Percentiles rank a stretch among this genome's conserved stretches.
Evolutionary conservation across 2,113 vertebrate species (phyloP).

Genomic region (Thalassoma bifasciatum): DNA sequence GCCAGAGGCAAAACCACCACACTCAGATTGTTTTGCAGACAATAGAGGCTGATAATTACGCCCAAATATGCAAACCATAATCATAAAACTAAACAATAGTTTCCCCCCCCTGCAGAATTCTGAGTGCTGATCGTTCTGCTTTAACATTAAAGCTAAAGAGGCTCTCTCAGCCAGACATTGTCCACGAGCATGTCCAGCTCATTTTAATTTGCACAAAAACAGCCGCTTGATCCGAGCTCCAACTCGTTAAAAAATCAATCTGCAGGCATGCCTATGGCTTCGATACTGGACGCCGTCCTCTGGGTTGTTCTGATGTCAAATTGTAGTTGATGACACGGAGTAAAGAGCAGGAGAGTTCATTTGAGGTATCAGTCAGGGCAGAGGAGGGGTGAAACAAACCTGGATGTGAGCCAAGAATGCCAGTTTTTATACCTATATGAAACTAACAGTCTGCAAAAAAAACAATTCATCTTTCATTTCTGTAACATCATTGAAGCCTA

Average conservation of each 20-base stretch:
- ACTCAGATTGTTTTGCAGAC: background rate
- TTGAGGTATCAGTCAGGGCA: background rate
- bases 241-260: background rate
- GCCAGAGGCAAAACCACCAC: background rate
- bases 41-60: background rate
- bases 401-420: too few relatives aligned
- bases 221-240: background rate
- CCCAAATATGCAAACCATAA: slow-evolving; percentile 5
- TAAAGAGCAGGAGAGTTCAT: background rate
- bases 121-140: slow-evolving; percentile 1
- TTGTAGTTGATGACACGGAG: background rate
- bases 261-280: background rate
- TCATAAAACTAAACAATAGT: background rate
- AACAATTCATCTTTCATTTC: too few relatives aligned
- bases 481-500: too few relatives aligned
- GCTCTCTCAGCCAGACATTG: background rate
- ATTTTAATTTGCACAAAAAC: background rate
- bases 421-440: background rate
- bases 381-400: background rate
- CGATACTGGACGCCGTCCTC: background rate
- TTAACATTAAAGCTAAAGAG: slow-evolving; percentile 8
- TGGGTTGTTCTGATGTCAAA: background rate
- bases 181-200: background rate
- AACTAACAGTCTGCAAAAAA: too few relatives aligned
- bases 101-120: background rate